A percentile compares a stretch with the other conserved stretches of the same genome.
These are phyloP conservation scores for Xiphorhynchus elegans DNA, from an alignment of 2,113 vertebrate species.

Conservation along the genomic window DNA sequence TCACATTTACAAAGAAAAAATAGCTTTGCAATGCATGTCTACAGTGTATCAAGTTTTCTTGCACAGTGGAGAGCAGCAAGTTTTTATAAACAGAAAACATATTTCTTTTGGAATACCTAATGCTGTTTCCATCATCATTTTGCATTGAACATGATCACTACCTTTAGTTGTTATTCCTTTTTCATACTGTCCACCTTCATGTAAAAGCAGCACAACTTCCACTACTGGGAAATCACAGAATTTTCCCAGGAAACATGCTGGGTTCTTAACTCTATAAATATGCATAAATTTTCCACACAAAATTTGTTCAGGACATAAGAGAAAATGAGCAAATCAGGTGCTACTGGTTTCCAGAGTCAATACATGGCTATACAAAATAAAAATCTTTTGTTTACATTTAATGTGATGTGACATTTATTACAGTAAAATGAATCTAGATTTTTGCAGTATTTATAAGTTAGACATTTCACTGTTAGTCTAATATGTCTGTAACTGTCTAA, in stretches of 20 bases:
- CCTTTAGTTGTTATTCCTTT: slow-evolving; percentile 53
- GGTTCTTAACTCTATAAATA: slow-evolving; percentile 20
- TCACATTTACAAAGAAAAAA: not conserved
- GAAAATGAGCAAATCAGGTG: not conserved
- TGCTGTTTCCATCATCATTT: not conserved
- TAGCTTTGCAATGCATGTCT: not conserved
- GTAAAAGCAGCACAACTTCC: not conserved
- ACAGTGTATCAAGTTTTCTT: not conserved
- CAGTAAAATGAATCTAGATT: not conserved
- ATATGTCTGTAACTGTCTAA: not conserved
- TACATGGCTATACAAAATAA: not conserved
- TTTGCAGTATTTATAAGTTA: not conserved
- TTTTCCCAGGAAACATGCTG: slow-evolving; percentile 16
- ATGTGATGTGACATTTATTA: not conserved
- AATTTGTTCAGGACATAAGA: not conserved
- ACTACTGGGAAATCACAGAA: slow-evolving; percentile 41
- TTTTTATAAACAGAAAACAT: slow-evolving; percentile 13
- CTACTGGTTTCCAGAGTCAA: not conserved
- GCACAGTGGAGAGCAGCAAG: not conserved
- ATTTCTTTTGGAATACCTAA: slow-evolving; percentile 10
- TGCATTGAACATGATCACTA: not conserved
- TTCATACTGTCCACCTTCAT: not conserved
- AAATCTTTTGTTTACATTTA: not conserved
- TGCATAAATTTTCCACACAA: not conserved
- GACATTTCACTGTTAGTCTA: not conserved